Evolutionary conservation across 2,888 invertebrate species (phyloP).

Genomic region (Epirrhoe tristata): DNA sequence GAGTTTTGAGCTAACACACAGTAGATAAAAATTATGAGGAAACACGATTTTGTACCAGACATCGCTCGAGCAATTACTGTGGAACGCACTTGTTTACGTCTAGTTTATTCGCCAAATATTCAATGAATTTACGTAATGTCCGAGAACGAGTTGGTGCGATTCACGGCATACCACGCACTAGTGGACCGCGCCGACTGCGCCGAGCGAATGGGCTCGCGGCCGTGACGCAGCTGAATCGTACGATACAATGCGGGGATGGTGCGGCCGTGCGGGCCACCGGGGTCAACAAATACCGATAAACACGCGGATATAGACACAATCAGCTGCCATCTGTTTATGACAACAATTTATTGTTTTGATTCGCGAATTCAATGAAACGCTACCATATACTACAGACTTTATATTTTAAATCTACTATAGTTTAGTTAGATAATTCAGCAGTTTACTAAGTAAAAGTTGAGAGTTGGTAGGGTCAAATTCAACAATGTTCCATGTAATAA

Average conservation of each 20-base stretch:
- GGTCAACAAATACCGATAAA: constrained; percentile 54
- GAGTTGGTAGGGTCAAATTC: too few relatives aligned
- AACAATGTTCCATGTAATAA: too few relatives aligned
- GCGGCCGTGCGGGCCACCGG: constrained; percentile 33
- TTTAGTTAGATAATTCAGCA: too few relatives aligned
- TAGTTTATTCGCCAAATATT: constrained; percentile 39
- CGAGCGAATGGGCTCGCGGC: not conserved
- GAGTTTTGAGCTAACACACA: constrained; percentile 67
- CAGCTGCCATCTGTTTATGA: constrained; percentile 49
- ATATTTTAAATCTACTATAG: too few relatives aligned
- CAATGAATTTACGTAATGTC: constrained; percentile 30
- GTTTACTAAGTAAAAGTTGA: too few relatives aligned
- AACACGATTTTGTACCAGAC: constrained; percentile 58
- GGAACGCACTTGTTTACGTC: constrained; percentile 29
- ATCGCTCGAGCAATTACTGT: constrained; percentile 51
- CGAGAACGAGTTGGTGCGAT: constrained; percentile 16
- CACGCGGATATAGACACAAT: constrained; percentile 42
- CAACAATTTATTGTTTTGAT: constrained; percentile 37
- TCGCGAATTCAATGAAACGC: constrained; percentile 5
- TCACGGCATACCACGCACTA: constrained; percentile 20
- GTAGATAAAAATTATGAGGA: constrained; percentile 60
- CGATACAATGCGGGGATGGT: constrained; percentile 50
- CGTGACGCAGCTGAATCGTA: constrained; percentile 49
- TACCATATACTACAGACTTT: too few relatives aligned
- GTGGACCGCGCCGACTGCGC: constrained; percentile 15